phyloP scores from a whole-genome alignment of 2,888 invertebrate genomes.

The Villa cingulata region DNA sequence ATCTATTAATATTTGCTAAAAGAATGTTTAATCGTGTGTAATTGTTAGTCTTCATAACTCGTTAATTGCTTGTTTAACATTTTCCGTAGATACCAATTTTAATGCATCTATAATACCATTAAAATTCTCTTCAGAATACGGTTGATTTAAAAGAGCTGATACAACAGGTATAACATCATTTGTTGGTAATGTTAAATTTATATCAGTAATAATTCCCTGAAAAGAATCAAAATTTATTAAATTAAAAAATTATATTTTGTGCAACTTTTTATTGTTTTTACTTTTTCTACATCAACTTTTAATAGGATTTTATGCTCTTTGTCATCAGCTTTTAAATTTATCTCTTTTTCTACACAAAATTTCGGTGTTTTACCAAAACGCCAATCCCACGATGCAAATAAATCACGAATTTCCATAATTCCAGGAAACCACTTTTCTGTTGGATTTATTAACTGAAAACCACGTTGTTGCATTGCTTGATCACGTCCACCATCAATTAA shows the following conservation, averaged over 20 bases:
- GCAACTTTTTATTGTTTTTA: too few species aligned
- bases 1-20: too few species aligned
- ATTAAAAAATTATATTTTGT: too few species aligned
- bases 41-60: conserved; percentile 17
- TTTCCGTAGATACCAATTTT: conserved; percentile 34
- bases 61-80: conserved; percentile 35
- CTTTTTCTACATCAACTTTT: conserved; percentile 40
- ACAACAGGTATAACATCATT: conserved; percentile 32
- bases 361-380: conserved; percentile 74
- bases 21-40: too few species aligned
- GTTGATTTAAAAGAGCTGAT: conserved; percentile 27
- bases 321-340: conserved; percentile 37
- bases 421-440: conserved; percentile 82
- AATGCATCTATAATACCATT: conserved; percentile 31
- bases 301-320: conserved; percentile 42
- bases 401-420: conserved; percentile 51
- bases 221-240: not conserved
- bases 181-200: conserved; percentile 27
- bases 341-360: conserved; percentile 49
- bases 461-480: conserved; percentile 59
- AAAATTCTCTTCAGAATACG: conserved; percentile 32
- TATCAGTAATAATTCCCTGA: conserved; percentile 32
- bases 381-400: conserved; percentile 76
- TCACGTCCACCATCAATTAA: conserved; percentile 58
- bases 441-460: conserved; percentile 75